Conservation (phyloP, 2,888 invertebrate genomes). For the Polietes domitor region DNA sequence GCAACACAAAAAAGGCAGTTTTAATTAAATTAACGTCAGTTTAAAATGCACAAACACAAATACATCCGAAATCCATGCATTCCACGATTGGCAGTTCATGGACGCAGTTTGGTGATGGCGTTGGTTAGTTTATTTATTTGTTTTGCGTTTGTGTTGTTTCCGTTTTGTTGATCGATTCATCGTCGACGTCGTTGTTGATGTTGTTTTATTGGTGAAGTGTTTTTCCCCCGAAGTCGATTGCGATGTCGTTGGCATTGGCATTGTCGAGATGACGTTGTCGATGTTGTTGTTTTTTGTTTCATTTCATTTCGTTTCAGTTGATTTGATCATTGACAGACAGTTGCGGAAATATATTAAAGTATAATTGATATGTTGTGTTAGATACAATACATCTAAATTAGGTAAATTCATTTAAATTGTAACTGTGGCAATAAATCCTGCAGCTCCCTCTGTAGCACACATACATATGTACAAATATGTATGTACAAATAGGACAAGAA, state of each 20-base stretch:
- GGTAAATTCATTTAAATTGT: constrained; percentile 27
- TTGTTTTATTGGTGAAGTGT: constrained; percentile 51
- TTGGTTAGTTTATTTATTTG: constrained; percentile 27
- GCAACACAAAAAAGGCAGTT: constrained; percentile 17
- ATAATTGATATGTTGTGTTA: constrained; percentile 60
- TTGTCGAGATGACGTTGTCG: no score
- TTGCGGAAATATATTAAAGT: constrained; percentile 64
- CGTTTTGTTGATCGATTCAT: constrained; percentile 13
- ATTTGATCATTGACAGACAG: constrained; percentile 46
- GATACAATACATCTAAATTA: constrained; percentile 27
- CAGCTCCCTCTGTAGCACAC: neutral
- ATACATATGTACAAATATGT: neutral
- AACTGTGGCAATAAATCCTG: constrained; percentile 20
- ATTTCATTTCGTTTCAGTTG: no score
- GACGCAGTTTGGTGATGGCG: no score
- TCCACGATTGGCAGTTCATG: constrained; percentile 26
- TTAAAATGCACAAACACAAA: constrained; percentile 34
- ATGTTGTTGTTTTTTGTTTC: no score
- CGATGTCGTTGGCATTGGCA: constrained; percentile 25
- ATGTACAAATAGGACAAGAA: constrained; percentile 53
- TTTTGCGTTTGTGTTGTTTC: constrained; percentile 14
- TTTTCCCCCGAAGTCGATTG: neutral
- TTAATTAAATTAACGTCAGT: constrained; percentile 57
- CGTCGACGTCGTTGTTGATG: constrained; percentile 52
- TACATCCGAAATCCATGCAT: constrained; percentile 42